phyloP scores from a whole-genome alignment of 1,140 invertebrate genomes.

The Ceratosolen fusciceps region DNA sequence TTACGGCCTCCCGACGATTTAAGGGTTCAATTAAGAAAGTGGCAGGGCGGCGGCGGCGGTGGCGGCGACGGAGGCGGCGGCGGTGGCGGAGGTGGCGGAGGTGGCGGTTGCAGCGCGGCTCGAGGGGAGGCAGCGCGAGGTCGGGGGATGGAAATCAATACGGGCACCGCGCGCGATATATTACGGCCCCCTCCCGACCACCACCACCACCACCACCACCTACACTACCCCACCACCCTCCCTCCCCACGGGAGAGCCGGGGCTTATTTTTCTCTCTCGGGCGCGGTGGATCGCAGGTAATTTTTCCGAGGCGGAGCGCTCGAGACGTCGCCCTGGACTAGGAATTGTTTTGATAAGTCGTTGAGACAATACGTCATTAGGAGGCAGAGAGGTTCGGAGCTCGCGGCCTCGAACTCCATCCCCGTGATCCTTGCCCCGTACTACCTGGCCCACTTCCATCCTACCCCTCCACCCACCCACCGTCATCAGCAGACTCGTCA shows the following conservation, averaged over 20 bases:
- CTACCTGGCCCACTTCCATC: too few relatives aligned
- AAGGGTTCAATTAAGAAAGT: slow-evolving; percentile 27
- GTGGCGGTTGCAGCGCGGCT: background rate
- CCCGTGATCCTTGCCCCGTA: too few relatives aligned
- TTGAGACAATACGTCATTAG: slow-evolving; percentile 71
- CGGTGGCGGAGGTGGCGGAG: too few relatives aligned
- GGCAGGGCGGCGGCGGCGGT: background rate
- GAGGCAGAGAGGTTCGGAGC: slow-evolving; percentile 58
- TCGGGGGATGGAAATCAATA: too few relatives aligned
- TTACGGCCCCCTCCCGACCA: background rate
- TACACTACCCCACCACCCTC: background rate
- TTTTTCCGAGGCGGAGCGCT: slow-evolving; percentile 2
- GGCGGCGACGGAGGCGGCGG: background rate
- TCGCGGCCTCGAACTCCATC: slow-evolving; percentile 41
- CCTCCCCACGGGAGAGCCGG: too few relatives aligned
- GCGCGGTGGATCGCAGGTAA: background rate
- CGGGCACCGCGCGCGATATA: too few relatives aligned
- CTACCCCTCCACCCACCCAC: too few relatives aligned
- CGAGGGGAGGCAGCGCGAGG: background rate
- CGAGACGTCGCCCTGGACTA: slow-evolving; percentile 45
- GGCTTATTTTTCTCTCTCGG: background rate
- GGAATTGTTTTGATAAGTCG: slow-evolving; percentile 71
- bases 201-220: background rate
- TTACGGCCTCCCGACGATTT: slow-evolving; percentile 12
- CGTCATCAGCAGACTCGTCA: slow-evolving; percentile 51